These are phyloP conservation scores for Chaetophractus vellerosus DNA, from an alignment of 2,797 vertebrate genomes.

Conservation along the genomic window DNA sequence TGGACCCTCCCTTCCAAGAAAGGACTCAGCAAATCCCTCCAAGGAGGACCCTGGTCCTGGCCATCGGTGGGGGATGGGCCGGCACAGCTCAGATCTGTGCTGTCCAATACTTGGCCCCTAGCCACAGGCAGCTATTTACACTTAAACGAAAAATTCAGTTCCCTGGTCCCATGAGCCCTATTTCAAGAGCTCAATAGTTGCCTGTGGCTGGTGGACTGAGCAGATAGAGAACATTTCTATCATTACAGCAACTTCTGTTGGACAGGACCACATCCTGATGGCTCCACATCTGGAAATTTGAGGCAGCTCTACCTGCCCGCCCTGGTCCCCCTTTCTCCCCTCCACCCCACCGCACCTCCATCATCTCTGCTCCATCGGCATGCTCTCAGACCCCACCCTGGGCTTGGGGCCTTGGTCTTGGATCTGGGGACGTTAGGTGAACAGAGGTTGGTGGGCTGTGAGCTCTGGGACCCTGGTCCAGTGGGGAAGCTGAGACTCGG, in stretches of 20 bases:
- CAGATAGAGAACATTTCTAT: neutral
- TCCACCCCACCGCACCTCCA: no score
- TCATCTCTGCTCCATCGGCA: neutral
- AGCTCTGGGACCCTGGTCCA: neutral
- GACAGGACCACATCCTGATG: neutral
- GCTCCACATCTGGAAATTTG: neutral
- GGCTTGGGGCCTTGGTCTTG: neutral
- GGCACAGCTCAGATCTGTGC: neutral
- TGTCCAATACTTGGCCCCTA: accelerated
- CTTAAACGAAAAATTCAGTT: neutral
- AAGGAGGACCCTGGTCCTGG: neutral
- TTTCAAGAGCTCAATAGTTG: no score
- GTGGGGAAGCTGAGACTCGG: neutral
- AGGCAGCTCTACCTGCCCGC: neutral
- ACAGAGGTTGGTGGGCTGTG: neutral
- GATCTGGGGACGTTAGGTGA: neutral
- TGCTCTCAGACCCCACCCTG: neutral
- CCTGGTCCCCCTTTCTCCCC: neutral
- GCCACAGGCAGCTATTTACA: neutral
- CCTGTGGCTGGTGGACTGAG: neutral
- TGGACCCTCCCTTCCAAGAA: neutral
- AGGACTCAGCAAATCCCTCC: neutral
- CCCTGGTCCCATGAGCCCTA: neutral
- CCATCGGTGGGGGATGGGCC: neutral
- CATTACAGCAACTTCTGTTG: neutral